Base-by-base conservation (phyloP, 2,113 vertebrate genomes). In the Paradoxurus hermaphroditus region DNA sequence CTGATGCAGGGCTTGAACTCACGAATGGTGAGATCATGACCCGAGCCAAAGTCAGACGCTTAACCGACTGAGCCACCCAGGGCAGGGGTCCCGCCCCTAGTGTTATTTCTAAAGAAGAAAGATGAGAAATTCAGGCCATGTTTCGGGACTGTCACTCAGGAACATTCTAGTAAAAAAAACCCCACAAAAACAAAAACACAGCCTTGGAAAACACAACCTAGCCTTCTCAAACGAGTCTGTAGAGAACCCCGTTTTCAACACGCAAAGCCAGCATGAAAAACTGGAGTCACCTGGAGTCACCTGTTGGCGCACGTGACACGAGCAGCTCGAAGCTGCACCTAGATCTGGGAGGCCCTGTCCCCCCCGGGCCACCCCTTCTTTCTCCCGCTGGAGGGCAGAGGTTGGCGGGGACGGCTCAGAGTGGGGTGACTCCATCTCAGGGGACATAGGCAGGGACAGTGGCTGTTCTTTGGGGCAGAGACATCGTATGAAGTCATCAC, bases 301-400 rank as follows among this genome's bases (percentile, higher is more conserved):
- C 41, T 65, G 19, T 27, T 1, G 16, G 56, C 39, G 25, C n/a
- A 18, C 10, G 5, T 4, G 5, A 21, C 10, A 0, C 4, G 12
- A 39, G 56, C 12, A 0, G 1, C 36, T 19, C 7, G 36, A 13
- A 0, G 31, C 59, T 4, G 4, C 2, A 0, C 14, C 8, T 14
- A 13, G 51, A 1, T 23, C 77, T 51, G 62, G 85, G 49, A 18
- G 90, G n/a, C 2, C 78, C n/a, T 2, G 7, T n/a, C n/a, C 8
- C 12, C 6, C 65, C 13, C 1, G 0, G 59, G 36, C 5, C 1
- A 44, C 13, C 1, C 36, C 10, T 18, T 12, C 29, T 78, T 34
- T 72, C n/a, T 73, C 67, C 15, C 15, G 0, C 11, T 1, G 2
- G n/a, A 96, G 67, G 34, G 44, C 11, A 1, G 39, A 44, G 90